Base-by-base conservation (phyloP, 2,113 vertebrate genomes). In the Zingel zingel region DNA sequence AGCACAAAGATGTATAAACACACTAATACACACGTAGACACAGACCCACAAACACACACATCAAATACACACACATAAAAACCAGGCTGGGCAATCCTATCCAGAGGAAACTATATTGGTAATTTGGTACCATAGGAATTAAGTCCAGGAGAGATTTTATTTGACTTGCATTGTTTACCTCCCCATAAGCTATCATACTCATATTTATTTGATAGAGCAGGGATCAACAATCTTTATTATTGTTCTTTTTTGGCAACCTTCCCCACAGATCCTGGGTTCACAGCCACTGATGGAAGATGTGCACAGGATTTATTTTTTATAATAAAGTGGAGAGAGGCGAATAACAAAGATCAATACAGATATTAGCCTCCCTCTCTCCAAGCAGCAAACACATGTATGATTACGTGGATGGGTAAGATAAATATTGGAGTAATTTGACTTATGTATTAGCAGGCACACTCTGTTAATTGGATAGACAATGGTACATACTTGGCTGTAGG, bases 111-210 rank as follows among this genome's bases (percentile, higher is more conserved):
- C 83, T 84, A 85, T 77, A 83, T 66, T 66, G 45, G 69, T 87
- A 82, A 92, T 92, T 83, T 87, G 67, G 61, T 81, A 51, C 53
- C 65, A 72, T 83, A 87, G 71, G n/a, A 74, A 75, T 67, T 86
- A 87, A 81, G 50, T 43, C 53, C n/a, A 48, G 58, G 71, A 79
- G 68, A 79, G 56, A 67, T 77, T 90, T 88, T 86, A 91, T 91
- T 90, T 89, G 79, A 77, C 77, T 75, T 84, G 48, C 56, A 65
- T 81, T 89, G 87, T 88, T 86, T 89, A 88, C 80, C 70, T 82
- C 39, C 64, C 75, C 82, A 79, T 88, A 87, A 86, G 67, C 56
- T 78, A 74, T 93, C 68, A 86, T 58, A 81, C 76, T 63, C 45
- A 36, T 74, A 74, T 66, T 88, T 74, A 90, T 89, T 77, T 82